These are phyloP conservation scores for Dexiosoma caninum DNA, from an alignment of 2,888 invertebrate genomes.

Conservation along the genomic window DNA sequence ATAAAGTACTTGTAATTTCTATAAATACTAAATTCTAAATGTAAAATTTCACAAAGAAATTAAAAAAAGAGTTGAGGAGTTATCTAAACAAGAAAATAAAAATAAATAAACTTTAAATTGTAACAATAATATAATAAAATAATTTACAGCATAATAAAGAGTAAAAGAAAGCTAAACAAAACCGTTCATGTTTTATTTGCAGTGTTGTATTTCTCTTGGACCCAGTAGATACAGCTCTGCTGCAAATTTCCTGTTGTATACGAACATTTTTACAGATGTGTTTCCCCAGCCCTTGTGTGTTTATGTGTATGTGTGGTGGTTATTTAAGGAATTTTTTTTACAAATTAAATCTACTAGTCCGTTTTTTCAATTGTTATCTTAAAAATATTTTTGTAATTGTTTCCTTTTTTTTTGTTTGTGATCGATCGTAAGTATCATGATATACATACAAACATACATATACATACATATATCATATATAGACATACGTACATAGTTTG, in stretches of 20 bases:
- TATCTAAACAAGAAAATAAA: neutral
- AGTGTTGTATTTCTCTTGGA: neutral
- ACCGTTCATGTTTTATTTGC: constrained; percentile 47
- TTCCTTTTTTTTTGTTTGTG: neutral
- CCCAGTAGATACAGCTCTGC: neutral
- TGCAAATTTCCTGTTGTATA: neutral
- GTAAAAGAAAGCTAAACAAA: constrained; percentile 65
- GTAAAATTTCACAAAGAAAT: constrained; percentile 52
- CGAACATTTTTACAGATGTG: neutral
- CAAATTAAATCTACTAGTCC: constrained; percentile 42
- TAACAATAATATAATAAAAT: constrained; percentile 61
- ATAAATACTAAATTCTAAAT: constrained; percentile 52
- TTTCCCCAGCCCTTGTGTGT: neutral
- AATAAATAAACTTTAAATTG: constrained; percentile 54
- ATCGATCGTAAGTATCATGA: constrained; percentile 1
- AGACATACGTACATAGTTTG: neutral
- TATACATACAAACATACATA: too few relatives aligned
- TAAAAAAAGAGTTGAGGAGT: constrained; percentile 33
- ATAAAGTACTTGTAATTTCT: constrained; percentile 49
- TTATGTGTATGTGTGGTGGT: neutral
- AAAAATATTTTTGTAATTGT: neutral
- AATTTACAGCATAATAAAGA: constrained; percentile 65
- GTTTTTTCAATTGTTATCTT: neutral
- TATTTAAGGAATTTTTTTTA: neutral
- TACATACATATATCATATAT: too few relatives aligned